Evolutionary conservation across 2,888 invertebrate species (phyloP), one percentile per base, ranked within the genome.

Genomic region (Drosophila multiciliata): DNA sequence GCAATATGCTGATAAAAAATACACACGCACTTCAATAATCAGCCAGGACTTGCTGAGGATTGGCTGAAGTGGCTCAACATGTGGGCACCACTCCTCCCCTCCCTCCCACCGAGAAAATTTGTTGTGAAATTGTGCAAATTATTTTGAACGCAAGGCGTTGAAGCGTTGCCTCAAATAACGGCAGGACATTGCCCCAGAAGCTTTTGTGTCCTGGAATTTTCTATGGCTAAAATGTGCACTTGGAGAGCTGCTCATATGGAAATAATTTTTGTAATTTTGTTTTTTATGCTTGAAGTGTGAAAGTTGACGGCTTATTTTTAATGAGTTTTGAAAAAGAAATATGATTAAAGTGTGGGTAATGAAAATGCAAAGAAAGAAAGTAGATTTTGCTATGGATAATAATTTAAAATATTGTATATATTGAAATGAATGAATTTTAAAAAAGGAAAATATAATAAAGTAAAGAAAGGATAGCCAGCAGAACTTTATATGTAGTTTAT

Each of bases 131-230:
- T 57, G 72, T 78, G 45, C 29, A 88, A 76, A 72, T 66, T 86
- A 72, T 90, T 80, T 86, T 72, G 63, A 69, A 65, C 50, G 36
- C 61, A 70, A 83, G 82, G 89, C 86, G 86, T 85, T 89, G 82
- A 84, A 79, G 73, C 66, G 82, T 60, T 70, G 82, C 78, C 70
- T 82, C 60, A 80, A 62, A 70, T 65, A 58, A 62, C 76, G 58
- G 55, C 70, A 73, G 85, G 82, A 72, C 32, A 71, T 70, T 50
- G 50, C 42, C 32, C 23, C n/a, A 32, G 33, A 40, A 63, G 65
- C 42, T 40, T 61, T 61, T 40, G 36, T 52, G 61, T 57, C 45
- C 45, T 61, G 61, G 36, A 29, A 55, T 59, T 67, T 40, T 49
- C 26, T 64, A 53, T 4, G 57, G 29, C 3, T 36, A 59, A 52